Base-by-base conservation (phyloP, 1,140 invertebrate genomes). In the Melipona quadrifasciata region DNA sequence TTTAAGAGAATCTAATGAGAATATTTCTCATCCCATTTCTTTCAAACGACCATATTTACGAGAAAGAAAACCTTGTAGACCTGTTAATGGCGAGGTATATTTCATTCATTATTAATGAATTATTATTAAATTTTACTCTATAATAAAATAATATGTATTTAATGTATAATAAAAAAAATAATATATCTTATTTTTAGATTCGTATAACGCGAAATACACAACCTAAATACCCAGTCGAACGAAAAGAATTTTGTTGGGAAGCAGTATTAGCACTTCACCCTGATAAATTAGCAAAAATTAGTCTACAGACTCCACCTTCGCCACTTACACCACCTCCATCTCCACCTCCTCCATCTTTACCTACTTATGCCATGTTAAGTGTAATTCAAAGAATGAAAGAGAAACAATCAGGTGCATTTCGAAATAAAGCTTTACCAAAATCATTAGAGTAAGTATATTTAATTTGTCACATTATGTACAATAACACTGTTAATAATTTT, bases 351-450 rank as follows among this genome's bases (percentile, higher is more conserved):
- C 73, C 93, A 11, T 92, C 92, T 5, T 79, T 93, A 31, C 95
- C 95, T 19, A 96, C 95, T 6, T 95, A 95, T 47, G 95, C 95
- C 1, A 96, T 96, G 95, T 86, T 95, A 16, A 89, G 93, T n/a
- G 92, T 95, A 47, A 89, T 95, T 83, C 92, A 94, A 75, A 93
- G 86, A 80, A 95, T 94, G 88, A 95, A 94, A 79, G 93, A 95
- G 27, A 91, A 87, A 83, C 92, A 92, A 85, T 89, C 90, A n/a
- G 88, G 91, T 58, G 70, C 87, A 53, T 85, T 88, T 31, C 93
- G 87, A 77, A 90, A 92, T 34, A 91, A 89, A 82, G 34, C 81
- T 76, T 53, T 85, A 53, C 82, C 83, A 17, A 94, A 92, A 91
- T 91, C 91, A 47, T 72, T 80, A 21, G 93, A 94, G 94, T 95